Conservation (phyloP, 2,113 vertebrate genomes). For the Ailuropoda melanoleuca region DNA sequence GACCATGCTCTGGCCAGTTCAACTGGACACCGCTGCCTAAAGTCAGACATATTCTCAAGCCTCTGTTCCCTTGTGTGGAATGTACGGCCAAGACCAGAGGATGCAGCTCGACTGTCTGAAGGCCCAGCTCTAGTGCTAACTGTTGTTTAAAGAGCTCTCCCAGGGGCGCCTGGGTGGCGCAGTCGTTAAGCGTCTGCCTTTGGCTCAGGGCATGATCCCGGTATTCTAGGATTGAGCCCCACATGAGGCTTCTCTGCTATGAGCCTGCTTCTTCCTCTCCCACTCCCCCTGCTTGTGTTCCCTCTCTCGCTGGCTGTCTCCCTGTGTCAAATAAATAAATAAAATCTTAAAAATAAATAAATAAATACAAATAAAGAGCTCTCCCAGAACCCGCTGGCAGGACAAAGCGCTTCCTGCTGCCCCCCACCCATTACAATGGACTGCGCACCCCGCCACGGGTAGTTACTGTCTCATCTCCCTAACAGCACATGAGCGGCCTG, state of each 20-base stretch:
- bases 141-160: neutral
- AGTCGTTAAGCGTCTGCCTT: no score
- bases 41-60: neutral
- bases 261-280: no score
- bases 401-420: neutral
- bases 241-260: no score
- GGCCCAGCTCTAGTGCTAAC: neutral
- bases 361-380: neutral
- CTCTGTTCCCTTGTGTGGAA: neutral
- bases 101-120: rapidly evolving
- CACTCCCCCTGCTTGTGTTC: no score
- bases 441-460: rapidly evolving
- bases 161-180: neutral
- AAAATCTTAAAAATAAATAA: no score
- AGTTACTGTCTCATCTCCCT: neutral
- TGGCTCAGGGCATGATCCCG: no score
- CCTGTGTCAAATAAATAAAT: no score
- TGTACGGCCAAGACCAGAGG: neutral
- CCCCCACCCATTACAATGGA: neutral
- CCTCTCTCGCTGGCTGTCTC: no score
- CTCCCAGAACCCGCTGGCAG: neutral
- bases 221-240: no score
- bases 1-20: neutral
- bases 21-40: neutral
- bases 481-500: neutral